Evolutionary conservation across 2,113 vertebrate genomes (phyloP), one percentile per base, ranked within the genome.

Genomic region (Phalacrocorax carbo): DNA sequence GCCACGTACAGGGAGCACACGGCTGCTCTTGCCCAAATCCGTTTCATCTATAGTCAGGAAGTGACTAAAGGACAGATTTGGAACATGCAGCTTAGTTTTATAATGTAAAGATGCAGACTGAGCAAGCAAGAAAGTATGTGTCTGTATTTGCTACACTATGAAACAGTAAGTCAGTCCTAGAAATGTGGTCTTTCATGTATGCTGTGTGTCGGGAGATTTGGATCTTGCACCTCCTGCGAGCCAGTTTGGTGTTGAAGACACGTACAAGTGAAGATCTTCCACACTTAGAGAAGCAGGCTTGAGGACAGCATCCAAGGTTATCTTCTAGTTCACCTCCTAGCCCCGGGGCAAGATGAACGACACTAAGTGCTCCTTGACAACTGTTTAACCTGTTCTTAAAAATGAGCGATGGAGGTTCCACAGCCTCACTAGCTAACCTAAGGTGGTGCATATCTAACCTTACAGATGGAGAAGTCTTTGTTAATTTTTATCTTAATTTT

Each of bases 1-100:
- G n/a, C 13, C 0, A 2, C 3, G 9, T 44, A 34, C 0, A 54
- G 29, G 3, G 7, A 61, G 7, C 10, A 6, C 54, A 77, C 52
- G 48, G 29, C 71, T 88, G 82, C 29, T 86, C 76, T 86, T 93
- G 85, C 32, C 29, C 71, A 86, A 86, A 88, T 38, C n/a, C 23
- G 4, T 6, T 3, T 85, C 54, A 9, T 29, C 29, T n/a, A 13
- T 4, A 51, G 49, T 54, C 52, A 87, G 81, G 32, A 82, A 52
- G 27, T 78, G 91, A 86, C 73, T 93, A 42, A 86, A 54, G 30
- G 44, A 75, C 48, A 64, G 15, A 54, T 20, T 73, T 54, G 23
- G 49, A 95, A 77, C 21, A 34, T 13, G 21, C 14, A 62, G 20
- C 18, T 79, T 38, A 54, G 9, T 38, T 88, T 77, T 52, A 58